Base-by-base conservation (phyloP, 2,797 vertebrate genomes). In the Anableps anableps region DNA sequence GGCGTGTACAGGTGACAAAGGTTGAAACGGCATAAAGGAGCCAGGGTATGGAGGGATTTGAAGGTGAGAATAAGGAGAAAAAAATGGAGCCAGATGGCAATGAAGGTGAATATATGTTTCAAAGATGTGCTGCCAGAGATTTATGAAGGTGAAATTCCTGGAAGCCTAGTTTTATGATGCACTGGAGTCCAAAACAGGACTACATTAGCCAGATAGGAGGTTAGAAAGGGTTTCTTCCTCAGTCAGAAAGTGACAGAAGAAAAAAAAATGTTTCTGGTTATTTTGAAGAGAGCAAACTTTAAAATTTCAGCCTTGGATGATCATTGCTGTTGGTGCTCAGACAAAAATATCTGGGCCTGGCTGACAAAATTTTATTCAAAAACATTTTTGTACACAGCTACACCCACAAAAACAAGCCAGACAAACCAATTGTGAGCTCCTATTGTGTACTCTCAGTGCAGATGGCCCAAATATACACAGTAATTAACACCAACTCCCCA, bases 391-490 rank as follows among this genome's bases (percentile, higher is more conserved):
- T 43, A n/a, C 64, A 38, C 34, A 66, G 62, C 21, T 68, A 70
- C 36, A 70, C 5, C 38, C 66, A 26, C 2, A 7, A 43, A 70
- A 70, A 70, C 36, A 70, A 43, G 38, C 38, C 66, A n/a, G 21
- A 19, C 36, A 68, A 19, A 26, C 17, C 21, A 10, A 41, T 41
- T 26, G 38, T 26, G 23, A 70, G 66, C 19, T n/a, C 11, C 23
- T 38, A 41, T 70, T 70, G 38, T 70, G 38, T 70, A 16, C 66
- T 70, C 38, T 70, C 66, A 41, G 38, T 7, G 38, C 38, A 70
- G 66, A 70, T 71, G 68, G 5, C 43, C 68, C 38, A 71, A 45
- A 71, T 71, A 71, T 71, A 71, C 26, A 45, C 68, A 71, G 26
- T 71, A 17, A 71, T 71, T 71, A 71, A 71, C 41, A n/a, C 14